Evolutionary conservation across 2,113 vertebrate species (phyloP).

Genomic region (Cromileptes altivelis): DNA sequence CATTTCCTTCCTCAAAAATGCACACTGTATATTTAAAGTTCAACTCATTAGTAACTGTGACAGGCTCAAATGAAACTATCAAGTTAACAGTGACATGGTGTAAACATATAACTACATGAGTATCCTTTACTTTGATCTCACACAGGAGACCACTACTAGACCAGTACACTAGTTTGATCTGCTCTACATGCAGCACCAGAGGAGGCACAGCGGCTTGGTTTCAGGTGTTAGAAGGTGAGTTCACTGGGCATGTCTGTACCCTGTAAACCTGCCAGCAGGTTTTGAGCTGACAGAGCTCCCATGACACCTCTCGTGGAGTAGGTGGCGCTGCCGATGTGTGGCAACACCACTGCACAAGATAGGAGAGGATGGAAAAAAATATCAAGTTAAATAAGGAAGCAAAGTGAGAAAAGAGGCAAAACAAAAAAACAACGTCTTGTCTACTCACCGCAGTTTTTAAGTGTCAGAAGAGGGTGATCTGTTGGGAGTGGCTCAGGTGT

Average conservation of each 20-base stretch:
- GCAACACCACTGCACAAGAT: slow-evolving; percentile 79
- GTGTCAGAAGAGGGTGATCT: slow-evolving; percentile 80
- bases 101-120: slow-evolving; percentile 9
- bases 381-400: neutral
- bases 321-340: slow-evolving; percentile 84
- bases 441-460: slow-evolving; percentile 82
- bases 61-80: neutral
- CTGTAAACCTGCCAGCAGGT: slow-evolving; percentile 82
- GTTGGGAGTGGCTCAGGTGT: slow-evolving; percentile 84
- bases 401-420: neutral
- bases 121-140: neutral
- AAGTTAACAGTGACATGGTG: neutral
- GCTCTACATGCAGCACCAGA: neutral
- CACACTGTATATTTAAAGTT: neutral
- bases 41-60: neutral
- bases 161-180: neutral
- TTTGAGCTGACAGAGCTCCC: slow-evolving; percentile 81
- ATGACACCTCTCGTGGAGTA: slow-evolving; percentile 86
- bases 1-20: slow-evolving; percentile 29
- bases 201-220: neutral
- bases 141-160: neutral
- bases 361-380: slow-evolving; percentile 6
- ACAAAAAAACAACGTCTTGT: neutral
- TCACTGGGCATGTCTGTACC: slow-evolving; percentile 84
- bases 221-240: slow-evolving; percentile 67